Conservation (phyloP, 2,113 vertebrate species). For the Callopanchax toddi region DNA sequence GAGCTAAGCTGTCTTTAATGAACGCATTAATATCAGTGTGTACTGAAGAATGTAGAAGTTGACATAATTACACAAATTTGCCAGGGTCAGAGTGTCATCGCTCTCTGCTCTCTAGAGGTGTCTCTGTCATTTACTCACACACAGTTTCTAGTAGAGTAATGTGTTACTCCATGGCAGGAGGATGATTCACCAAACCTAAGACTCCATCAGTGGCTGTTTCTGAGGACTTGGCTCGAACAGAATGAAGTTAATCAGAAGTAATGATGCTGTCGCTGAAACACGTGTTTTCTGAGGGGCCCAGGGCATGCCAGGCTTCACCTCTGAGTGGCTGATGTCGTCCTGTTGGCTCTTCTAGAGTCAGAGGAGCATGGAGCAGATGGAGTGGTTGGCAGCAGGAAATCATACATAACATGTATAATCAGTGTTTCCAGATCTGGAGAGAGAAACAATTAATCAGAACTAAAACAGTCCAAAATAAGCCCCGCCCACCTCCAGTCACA, state of each 20-base stretch:
- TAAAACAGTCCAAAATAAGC: too few relatives aligned
- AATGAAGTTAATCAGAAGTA: slow-evolving; percentile 58
- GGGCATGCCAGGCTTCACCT: slow-evolving; percentile 27
- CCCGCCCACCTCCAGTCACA: too few relatives aligned
- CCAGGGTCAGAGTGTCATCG: slow-evolving; percentile 41
- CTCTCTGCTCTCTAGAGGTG: slow-evolving; percentile 6
- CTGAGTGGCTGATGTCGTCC: neutral
- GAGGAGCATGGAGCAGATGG: neutral
- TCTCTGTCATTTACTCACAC: slow-evolving; percentile 25
- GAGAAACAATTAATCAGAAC: too few relatives aligned
- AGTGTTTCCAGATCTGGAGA: too few relatives aligned
- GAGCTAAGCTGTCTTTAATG: slow-evolving; percentile 84
- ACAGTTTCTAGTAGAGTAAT: slow-evolving; percentile 12
- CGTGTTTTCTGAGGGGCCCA: slow-evolving; percentile 11
- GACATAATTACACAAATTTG: slow-evolving; percentile 74
- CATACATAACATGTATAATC: too few relatives aligned
- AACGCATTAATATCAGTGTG: slow-evolving; percentile 74
- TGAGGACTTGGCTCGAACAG: slow-evolving; percentile 4
- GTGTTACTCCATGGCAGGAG: neutral
- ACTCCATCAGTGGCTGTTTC: slow-evolving; percentile 11
- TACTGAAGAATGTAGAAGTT: slow-evolving; percentile 77
- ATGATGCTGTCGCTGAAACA: slow-evolving; percentile 41
- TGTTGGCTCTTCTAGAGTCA: slow-evolving; percentile 12
- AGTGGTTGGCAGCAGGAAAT: slow-evolving; percentile 35
- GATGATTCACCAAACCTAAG: slow-evolving; percentile 6